Conservation (phyloP, 2,888 invertebrate species). For the Phortica magna region DNA sequence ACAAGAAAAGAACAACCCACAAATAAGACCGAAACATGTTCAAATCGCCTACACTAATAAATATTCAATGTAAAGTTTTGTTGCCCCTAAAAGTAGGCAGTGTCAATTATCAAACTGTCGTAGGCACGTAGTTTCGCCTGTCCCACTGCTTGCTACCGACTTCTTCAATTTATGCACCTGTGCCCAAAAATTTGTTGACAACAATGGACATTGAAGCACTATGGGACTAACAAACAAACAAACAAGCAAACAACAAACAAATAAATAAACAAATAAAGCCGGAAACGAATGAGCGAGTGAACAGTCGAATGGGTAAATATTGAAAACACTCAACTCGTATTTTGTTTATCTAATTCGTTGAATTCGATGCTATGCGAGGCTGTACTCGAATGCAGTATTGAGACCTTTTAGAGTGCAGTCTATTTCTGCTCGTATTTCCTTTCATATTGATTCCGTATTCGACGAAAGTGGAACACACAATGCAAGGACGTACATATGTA, state of each 20-base stretch:
- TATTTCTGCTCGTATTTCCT: background rate
- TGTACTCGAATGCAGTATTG: background rate
- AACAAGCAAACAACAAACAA: constrained; percentile 12
- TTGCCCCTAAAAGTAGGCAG: background rate
- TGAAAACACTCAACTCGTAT: constrained; percentile 2
- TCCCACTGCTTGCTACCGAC: background rate
- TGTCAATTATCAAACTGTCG: constrained; percentile 12
- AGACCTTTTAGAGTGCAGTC: background rate
- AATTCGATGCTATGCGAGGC: constrained; percentile 2
- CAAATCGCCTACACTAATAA: constrained; percentile 18
- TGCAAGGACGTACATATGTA: background rate
- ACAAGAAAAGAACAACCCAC: background rate
- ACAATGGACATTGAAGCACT: constrained; percentile 5
- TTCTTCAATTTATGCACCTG: constrained; percentile 24
- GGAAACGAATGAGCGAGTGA: background rate
- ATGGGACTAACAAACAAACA: background rate
- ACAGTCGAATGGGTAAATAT: constrained; percentile 1
- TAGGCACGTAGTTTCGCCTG: background rate
- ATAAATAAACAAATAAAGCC: constrained; percentile 5
- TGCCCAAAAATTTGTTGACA: constrained; percentile 24
- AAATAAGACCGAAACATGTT: background rate
- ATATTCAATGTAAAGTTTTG: constrained; percentile 15
- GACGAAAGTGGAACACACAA: constrained; percentile 4
- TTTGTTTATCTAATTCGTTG: constrained; percentile 27
- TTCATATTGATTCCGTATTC: constrained; percentile 5